Evolutionary conservation across 2,113 vertebrate species (phyloP).

Genomic region (Seriola aureovittata): DNA sequence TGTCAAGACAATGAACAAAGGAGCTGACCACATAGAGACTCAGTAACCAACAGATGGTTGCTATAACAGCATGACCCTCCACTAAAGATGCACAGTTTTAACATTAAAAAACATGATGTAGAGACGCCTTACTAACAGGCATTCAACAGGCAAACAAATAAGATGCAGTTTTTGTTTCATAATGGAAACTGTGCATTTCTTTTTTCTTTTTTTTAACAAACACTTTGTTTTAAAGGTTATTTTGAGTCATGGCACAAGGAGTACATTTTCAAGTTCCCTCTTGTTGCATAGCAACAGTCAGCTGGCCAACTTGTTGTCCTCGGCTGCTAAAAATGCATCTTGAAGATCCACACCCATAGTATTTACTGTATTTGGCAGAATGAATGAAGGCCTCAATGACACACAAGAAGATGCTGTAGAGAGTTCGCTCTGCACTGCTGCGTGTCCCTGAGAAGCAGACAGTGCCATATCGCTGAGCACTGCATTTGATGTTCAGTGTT

Average conservation of each 20-base stretch:
- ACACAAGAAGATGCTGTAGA: neutral
- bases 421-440: conserved; percentile 3
- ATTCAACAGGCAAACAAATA: neutral
- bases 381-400: conserved; percentile 18
- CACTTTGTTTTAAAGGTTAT: conserved; percentile 27
- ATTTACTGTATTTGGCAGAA: conserved; percentile 46
- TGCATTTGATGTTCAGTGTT: conserved; percentile 35
- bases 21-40: conserved; percentile 15
- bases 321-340: conserved; percentile 52
- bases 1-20: conserved; percentile 1
- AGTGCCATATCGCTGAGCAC: conserved; percentile 8
- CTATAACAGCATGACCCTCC: neutral
- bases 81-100: neutral
- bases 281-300: conserved; percentile 71
- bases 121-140: neutral
- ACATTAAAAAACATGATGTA: neutral
- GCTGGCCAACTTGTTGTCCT: conserved; percentile 48
- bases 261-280: conserved; percentile 47
- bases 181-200: neutral
- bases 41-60: conserved; percentile 19
- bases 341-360: conserved; percentile 42
- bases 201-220: conserved; percentile 13
- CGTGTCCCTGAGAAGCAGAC: conserved; percentile 21
- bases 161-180: neutral
- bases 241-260: conserved; percentile 49